Conservation (phyloP, 2,797 vertebrate genomes). For the Poecile montanus region DNA sequence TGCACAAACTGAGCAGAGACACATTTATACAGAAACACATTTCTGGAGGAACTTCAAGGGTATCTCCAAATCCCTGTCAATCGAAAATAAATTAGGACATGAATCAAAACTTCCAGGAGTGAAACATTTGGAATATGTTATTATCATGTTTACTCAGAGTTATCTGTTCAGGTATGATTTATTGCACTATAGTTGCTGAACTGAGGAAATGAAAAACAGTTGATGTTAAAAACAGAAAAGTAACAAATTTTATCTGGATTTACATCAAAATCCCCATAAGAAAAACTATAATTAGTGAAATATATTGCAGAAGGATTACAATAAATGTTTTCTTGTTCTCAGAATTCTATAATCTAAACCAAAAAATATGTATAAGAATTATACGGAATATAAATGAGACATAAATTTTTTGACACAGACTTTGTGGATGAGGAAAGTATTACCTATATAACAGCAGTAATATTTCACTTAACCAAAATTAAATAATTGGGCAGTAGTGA, state of each 20-base stretch:
- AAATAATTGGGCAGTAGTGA: background rate
- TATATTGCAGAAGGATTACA: background rate
- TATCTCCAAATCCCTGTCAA: background rate
- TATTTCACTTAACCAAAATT: background rate
- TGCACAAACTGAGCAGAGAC: background rate
- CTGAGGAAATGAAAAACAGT: background rate
- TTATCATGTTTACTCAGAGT: background rate
- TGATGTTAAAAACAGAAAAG: background rate
- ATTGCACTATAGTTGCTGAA: background rate
- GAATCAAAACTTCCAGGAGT: background rate
- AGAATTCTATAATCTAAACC: background rate
- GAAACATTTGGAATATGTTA: background rate
- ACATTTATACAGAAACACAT: background rate
- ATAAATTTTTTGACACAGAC: background rate
- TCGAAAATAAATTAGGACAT: background rate
- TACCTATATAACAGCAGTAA: background rate
- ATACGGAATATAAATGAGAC: background rate
- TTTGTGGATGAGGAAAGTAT: background rate
- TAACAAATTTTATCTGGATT: background rate
- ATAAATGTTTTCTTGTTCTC: background rate
- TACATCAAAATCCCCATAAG: background rate
- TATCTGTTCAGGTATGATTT: background rate
- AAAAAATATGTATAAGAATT: background rate
- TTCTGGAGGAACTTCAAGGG: conserved; percentile 2
- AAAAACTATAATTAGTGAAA: background rate